Conservation (phyloP, 2,888 invertebrate species). For the Leptinotarsa peninsularis region DNA sequence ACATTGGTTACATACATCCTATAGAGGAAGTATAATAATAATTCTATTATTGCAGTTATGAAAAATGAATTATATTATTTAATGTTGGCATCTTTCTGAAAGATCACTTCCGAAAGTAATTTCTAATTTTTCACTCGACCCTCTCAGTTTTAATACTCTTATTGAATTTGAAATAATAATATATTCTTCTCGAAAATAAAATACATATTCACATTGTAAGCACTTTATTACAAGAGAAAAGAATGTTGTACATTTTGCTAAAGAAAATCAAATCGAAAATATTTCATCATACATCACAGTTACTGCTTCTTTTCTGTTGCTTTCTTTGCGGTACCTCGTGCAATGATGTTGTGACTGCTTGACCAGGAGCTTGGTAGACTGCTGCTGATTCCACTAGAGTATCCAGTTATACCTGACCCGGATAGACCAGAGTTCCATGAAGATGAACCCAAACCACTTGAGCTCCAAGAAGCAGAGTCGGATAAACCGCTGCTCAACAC, state of each 20-base stretch:
- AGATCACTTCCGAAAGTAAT: too few species aligned
- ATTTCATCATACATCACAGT: conserved; percentile 23
- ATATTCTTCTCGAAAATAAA: neutral
- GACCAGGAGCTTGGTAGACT: conserved; percentile 14
- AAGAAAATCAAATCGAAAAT: conserved; percentile 3
- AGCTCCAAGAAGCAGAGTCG: neutral
- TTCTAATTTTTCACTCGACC: too few species aligned
- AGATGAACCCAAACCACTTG: neutral
- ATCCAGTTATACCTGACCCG: neutral
- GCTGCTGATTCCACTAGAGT: conserved; percentile 2
- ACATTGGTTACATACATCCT: too few species aligned
- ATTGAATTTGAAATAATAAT: too few species aligned
- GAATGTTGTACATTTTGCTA: neutral
- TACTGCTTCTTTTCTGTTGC: conserved; percentile 25
- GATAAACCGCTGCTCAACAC: conserved; percentile 17
- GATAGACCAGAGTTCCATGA: neutral
- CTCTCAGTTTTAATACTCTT: too few species aligned
- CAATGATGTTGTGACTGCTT: conserved; percentile 30
- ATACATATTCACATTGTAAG: neutral
- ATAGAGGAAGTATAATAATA: too few species aligned
- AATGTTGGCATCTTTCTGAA: too few species aligned
- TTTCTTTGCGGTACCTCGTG: conserved; percentile 27
- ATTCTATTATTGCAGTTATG: too few species aligned
- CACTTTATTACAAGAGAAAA: conserved; percentile 16
- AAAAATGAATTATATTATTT: too few species aligned